phyloP scores from a whole-genome alignment of 92 coral and sea anemone genomes.

The Heteractis magnifica region DNA sequence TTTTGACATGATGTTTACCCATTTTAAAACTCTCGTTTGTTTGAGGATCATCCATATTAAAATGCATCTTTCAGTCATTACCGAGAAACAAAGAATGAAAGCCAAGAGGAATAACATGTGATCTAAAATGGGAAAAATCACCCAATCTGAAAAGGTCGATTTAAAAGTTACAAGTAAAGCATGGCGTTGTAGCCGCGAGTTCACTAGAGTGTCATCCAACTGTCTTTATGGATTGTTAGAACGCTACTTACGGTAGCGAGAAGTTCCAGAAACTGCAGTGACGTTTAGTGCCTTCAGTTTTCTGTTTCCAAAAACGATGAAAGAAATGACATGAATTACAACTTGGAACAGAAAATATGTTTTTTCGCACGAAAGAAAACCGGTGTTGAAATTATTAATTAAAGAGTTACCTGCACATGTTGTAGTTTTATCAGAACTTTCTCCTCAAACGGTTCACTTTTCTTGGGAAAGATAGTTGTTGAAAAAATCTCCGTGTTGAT shows the following conservation, averaged over 20 bases:
- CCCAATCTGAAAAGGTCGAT: too few relatives aligned
- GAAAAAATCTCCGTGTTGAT: constrained; percentile 16
- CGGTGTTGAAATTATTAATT: background rate
- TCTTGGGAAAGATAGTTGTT: constrained; percentile 4
- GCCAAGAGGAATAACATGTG: too few relatives aligned
- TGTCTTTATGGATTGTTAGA: too few relatives aligned
- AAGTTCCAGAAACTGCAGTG: constrained; percentile 28
- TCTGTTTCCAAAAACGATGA: background rate
- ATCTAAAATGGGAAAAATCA: too few relatives aligned
- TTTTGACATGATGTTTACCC: too few relatives aligned
- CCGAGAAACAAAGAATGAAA: too few relatives aligned
- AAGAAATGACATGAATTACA: background rate
- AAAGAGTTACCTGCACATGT: constrained; percentile 14
- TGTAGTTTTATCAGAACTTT: background rate
- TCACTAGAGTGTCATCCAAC: too few relatives aligned
- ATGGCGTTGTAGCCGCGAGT: too few relatives aligned
- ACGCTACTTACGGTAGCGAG: constrained; percentile 12
- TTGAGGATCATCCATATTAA: too few relatives aligned
- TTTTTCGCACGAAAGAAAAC: background rate
- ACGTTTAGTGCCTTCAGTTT: background rate
- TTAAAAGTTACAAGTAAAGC: too few relatives aligned
- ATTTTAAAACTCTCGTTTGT: too few relatives aligned
- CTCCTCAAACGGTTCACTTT: background rate
- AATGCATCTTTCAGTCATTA: too few relatives aligned
- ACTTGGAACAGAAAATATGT: background rate